Evolutionary conservation across 2,888 invertebrate species (phyloP), one percentile per base, ranked within the genome.

Genomic region (Rambutsinella grinnellia): DNA sequence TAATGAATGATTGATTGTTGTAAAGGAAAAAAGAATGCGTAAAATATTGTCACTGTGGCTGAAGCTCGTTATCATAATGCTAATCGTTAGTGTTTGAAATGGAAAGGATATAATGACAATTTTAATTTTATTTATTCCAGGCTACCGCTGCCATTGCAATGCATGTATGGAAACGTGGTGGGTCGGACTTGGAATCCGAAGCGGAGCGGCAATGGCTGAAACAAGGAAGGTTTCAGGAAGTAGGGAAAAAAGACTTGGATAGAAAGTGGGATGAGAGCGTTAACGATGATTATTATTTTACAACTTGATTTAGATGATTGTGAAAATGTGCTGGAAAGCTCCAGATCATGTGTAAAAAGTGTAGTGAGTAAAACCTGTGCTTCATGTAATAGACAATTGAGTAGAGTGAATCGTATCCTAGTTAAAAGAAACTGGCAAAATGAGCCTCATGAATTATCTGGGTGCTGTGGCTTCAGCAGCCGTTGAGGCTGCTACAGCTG

Each of bases 391-490:
- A 75, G 75, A 75, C 75, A 68, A 75, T 68, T 63, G 62, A 61
- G 69, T 53, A 63, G n/a, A 66, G 72, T 72, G 76, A 54, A 19
- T 36, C 28, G 54, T 36, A 51, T 19, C 3, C 56, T 46, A 24
- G 26, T 44, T 57, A 5, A 36, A 36, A 36, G 36, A 36, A 36
- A 36, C 13, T 36, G 5, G 36, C 36, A 75, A 78, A 28, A 85
- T 86, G 86, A 86, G 85, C 82, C 85, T 86, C 57, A 85, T 86
- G 53, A 82, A 85, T 49, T 85, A 86, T 71, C 68, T 86, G 72
- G 86, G 85, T 28, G 83, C 85, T n/a, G 84, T 85, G 47, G 85
- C 81, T 23, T 76, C 81, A 49, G 80, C 82, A 53, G 81, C 82
- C 36, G 68, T 82, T 26, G 81, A 83, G 68, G 83, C 79, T 51